A percentile compares a stretch with the other conserved stretches of the same genome.
phyloP scores from a whole-genome alignment of 2,113 vertebrate species.

The Bubo scandiacus region DNA sequence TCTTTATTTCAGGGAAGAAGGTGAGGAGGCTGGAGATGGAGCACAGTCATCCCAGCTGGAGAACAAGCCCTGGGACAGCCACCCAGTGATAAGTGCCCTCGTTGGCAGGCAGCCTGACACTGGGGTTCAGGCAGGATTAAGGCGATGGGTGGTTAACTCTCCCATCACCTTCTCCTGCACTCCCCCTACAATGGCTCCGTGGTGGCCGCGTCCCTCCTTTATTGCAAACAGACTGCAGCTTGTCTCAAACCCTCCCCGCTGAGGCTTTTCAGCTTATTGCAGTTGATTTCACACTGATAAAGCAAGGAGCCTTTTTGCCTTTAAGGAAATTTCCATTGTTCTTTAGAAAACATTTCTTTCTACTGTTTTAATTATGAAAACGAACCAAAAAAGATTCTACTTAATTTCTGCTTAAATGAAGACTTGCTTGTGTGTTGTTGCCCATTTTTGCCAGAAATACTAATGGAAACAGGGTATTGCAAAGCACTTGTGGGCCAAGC shows the following conservation, averaged over 20 bases:
- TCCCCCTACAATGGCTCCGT: rapidly evolving
- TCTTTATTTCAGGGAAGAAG: neutral
- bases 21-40: neutral
- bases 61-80: neutral
- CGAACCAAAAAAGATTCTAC: neutral
- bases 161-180: neutral
- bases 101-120: neutral
- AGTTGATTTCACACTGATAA: neutral
- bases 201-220: neutral
- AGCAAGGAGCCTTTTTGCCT: neutral
- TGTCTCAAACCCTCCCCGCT: neutral
- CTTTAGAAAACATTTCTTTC: neutral
- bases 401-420: neutral
- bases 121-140: neutral
- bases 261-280: neutral
- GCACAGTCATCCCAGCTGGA: neutral
- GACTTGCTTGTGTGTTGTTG: rapidly evolving
- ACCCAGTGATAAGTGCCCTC: rapidly evolving
- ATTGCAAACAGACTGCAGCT: neutral
- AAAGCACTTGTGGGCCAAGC: neutral
- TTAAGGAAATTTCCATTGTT: neutral
- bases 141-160: neutral
- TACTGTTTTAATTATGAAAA: neutral
- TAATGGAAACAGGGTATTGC: neutral
- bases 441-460: neutral